These are phyloP conservation scores for Lacerta viridis DNA, from an alignment of 2,797 vertebrate species.

Conservation along the genomic window DNA sequence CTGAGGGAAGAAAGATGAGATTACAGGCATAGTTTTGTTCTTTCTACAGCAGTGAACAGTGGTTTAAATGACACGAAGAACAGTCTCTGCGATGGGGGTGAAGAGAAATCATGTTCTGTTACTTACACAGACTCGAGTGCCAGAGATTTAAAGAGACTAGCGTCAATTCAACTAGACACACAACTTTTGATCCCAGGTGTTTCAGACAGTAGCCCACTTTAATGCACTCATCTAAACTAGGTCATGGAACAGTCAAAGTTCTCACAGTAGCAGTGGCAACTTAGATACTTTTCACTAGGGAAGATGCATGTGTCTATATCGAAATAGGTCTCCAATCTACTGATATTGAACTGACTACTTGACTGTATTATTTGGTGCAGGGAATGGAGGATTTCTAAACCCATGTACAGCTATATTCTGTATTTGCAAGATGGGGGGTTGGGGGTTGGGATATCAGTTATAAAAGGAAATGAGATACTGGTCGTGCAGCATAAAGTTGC, in stretches of 20 bases:
- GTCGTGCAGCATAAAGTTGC: not conserved
- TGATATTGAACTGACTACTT: not conserved
- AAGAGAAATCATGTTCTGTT: slow-evolving; percentile 11
- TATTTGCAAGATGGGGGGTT: not conserved
- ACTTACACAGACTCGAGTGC: not conserved
- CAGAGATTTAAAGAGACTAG: slow-evolving; percentile 44
- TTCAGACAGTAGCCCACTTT: slow-evolving; percentile 20
- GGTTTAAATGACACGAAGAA: not conserved
- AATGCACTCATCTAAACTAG: slow-evolving; percentile 25
- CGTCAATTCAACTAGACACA: not conserved
- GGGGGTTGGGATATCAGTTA: not conserved
- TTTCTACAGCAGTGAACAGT: slow-evolving; percentile 19
- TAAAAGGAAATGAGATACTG: not conserved
- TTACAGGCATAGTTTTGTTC: not conserved
- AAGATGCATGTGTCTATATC: not conserved
- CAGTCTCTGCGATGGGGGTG: not conserved
- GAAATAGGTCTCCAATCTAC: not conserved
- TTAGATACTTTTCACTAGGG: not conserved
- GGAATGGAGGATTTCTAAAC: not conserved
- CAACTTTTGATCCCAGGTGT: slow-evolving; percentile 16
- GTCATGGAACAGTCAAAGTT: slow-evolving; percentile 11
- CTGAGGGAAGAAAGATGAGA: not conserved
- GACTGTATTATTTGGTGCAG: not conserved
- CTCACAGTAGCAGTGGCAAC: not conserved
- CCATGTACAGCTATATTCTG: not conserved